A percentile compares a stretch with the other conserved stretches of the same genome.
Conservation (phyloP, 2,797 vertebrate species). For the Anniella stebbinsi region DNA sequence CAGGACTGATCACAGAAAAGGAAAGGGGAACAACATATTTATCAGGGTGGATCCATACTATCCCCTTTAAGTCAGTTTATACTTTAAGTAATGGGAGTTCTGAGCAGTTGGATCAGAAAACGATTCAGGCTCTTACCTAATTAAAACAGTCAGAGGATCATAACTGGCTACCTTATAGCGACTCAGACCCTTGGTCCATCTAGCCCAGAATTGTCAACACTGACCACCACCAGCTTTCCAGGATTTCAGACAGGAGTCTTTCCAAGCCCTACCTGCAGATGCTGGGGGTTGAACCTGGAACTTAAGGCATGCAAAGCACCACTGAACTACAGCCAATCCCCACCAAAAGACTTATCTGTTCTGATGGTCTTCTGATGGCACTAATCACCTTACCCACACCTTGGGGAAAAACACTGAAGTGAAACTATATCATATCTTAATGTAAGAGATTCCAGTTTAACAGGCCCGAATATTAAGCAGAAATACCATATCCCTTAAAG, state of each 20-base stretch:
- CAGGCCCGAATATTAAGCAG: not conserved
- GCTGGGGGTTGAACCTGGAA: no score
- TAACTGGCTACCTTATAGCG: not conserved
- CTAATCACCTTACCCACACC: not conserved
- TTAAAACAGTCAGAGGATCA: not conserved
- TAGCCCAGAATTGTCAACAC: no score
- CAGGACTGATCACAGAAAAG: not conserved
- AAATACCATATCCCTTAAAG: not conserved
- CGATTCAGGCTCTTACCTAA: not conserved
- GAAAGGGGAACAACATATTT: not conserved
- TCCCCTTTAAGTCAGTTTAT: not conserved
- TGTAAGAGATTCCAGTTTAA: not conserved
- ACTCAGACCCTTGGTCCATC: not conserved
- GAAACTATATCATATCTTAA: not conserved
- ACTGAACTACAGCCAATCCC: not conserved
- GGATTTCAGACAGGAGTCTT: no score
- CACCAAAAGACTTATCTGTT: not conserved
- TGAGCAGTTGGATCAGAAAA: not conserved
- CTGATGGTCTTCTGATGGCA: not conserved
- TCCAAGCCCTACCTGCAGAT: no score
- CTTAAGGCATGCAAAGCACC: not conserved
- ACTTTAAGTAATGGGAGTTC: not conserved
- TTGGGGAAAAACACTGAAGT: not conserved
- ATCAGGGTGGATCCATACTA: not conserved
- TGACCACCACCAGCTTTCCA: no score